Base-by-base conservation (phyloP, 2,113 vertebrate species). In the Cyprinodon tularosa region DNA sequence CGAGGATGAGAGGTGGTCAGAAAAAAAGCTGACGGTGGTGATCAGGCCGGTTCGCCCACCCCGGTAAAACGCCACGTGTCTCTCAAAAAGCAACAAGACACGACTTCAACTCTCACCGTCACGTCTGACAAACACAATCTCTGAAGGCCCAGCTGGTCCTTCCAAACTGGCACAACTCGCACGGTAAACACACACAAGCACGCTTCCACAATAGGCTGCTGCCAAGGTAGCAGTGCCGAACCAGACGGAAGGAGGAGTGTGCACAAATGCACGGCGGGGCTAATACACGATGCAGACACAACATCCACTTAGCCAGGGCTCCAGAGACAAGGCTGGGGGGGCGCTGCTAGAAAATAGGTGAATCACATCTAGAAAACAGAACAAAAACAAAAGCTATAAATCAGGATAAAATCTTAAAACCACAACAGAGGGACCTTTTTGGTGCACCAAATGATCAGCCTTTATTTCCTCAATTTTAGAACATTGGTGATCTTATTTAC, bases 91-190 rank as follows among this genome's bases (percentile, higher is more conserved):
- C 87, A 88, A 88, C 88, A 85, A 87, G 80, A 90, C 71, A 77
- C 40, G 72, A 80, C 73, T 85, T 83, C 85, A 84, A 67, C 77
- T 76, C 82, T 79, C 76, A 40, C 81, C 73, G 60, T 82, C 82
- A 77, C 63, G 68, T 81, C 80, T 72, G 78, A 91, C 81, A 85
- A 83, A 45, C 38, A 29, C 76, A 73, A 66, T 67, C 78, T 84
- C 81, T 89, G 73, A 81, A 88, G 84, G 77, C 86, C 86, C 93
- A 93, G 92, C 91, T 93, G 93, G 86, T 91, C 87, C 89, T 29
- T 93, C 87, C 62, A 91, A 90, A 89, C 87, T 84, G 80, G 77
- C 88, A 79, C 72, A 22, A 47, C 67, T 40, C 29, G 50, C 72
- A 84, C 80, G 62, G 48, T 45, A 50, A 61, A 47, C 60, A 78